phyloP scores from a whole-genome alignment of 2,113 vertebrate genomes.

The Oreochromis spilurus region DNA sequence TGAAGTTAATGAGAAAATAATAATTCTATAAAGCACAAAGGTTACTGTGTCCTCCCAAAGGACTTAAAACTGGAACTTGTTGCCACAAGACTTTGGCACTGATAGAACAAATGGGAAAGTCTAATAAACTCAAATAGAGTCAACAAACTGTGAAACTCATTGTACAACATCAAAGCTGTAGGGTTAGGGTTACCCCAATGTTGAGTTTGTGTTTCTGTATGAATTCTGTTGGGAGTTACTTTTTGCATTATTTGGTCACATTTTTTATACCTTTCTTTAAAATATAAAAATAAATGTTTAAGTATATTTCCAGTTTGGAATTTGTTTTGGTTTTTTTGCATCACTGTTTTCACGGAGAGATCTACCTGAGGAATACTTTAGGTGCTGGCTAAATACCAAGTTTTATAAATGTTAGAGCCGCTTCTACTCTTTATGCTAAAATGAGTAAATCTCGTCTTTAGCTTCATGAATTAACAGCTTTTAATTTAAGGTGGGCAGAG shows the following conservation, averaged over 20 bases:
- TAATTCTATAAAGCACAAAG: constrained; percentile 41
- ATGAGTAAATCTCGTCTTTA: not conserved
- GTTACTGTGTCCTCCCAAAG: constrained; percentile 8
- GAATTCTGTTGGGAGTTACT: not conserved
- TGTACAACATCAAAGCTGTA: not conserved
- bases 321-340: not conserved
- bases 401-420: not conserved
- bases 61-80: not conserved
- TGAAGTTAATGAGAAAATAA: constrained; percentile 48
- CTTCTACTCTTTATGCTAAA: not conserved
- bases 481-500: not conserved
- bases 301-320: not conserved
- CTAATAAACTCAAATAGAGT: not conserved
- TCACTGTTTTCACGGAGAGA: not conserved
- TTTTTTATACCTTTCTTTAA: not conserved
- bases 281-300: not conserved
- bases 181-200: not conserved
- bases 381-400: not conserved
- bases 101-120: not conserved
- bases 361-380: not conserved
- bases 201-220: not conserved
- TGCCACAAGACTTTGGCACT: constrained; percentile 10
- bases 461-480: not conserved
- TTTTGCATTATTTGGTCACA: not conserved
- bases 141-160: not conserved